These are phyloP conservation scores for Argyresthia goedartella DNA, from an alignment of 2,888 invertebrate genomes.

Conservation along the genomic window DNA sequence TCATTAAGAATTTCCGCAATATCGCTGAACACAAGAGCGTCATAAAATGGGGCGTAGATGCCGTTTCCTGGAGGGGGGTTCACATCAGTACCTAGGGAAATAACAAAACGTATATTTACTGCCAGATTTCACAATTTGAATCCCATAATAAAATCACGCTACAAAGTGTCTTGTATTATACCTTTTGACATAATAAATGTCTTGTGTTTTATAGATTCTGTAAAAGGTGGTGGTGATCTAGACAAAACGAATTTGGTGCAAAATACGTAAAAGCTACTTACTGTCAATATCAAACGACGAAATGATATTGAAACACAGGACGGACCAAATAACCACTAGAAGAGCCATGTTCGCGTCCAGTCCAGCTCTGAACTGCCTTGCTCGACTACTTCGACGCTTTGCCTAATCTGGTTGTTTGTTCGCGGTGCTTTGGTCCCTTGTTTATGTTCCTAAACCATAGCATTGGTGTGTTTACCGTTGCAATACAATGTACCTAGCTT, in stretches of 20 bases:
- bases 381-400: no score
- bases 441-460: no score
- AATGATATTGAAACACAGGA: neutral
- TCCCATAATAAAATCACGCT: neutral
- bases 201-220: no score
- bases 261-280: constrained; percentile 22
- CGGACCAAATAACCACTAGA: no score
- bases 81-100: constrained; percentile 30
- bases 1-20: constrained; percentile 54
- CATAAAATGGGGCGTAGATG: constrained; percentile 35
- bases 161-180: neutral
- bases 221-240: no score
- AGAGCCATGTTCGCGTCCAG: no score
- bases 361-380: no score
- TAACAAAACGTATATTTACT: neutral
- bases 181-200: neutral
- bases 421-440: no score
- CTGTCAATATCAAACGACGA: constrained; percentile 22
- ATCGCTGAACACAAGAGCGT: constrained; percentile 52
- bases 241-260: no score
- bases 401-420: no score
- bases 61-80: constrained; percentile 33
- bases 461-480: no score
- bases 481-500: no score
- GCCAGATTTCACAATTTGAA: neutral